These are phyloP conservation scores for Acridotheres tristis DNA, from an alignment of 2,797 vertebrate genomes.

Conservation along the genomic window DNA sequence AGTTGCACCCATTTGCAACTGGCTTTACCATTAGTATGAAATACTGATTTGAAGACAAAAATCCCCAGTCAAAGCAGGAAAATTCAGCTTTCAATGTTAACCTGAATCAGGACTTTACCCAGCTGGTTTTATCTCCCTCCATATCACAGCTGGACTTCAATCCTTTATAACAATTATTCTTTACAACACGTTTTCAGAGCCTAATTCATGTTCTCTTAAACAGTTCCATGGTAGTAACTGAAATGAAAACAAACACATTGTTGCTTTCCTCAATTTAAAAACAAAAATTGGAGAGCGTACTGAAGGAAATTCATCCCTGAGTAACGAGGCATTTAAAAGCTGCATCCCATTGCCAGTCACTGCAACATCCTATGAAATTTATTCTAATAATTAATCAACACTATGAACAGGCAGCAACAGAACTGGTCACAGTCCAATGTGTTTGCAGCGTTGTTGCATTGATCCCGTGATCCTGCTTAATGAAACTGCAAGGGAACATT, in stretches of 20 bases:
- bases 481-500: slow-evolving; percentile 55
- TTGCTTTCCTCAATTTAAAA: not conserved
- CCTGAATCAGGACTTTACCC: not conserved
- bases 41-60: not conserved
- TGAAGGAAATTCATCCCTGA: slow-evolving; percentile 47
- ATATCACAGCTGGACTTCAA: not conserved
- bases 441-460: not conserved
- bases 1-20: not conserved
- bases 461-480: slow-evolving; percentile 39
- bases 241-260: not conserved
- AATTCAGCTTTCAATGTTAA: not conserved
- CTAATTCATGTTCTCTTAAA: not conserved
- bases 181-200: not conserved
- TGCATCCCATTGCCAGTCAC: not conserved
- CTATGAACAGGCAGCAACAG: slow-evolving; percentile 33
- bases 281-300: not conserved
- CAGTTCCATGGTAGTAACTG: not conserved
- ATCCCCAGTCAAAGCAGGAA: not conserved
- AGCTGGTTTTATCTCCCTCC: not conserved
- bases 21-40: not conserved
- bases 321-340: not conserved
- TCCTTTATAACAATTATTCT: not conserved
- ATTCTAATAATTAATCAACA: not conserved
- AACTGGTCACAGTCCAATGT: slow-evolving; percentile 3
- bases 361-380: not conserved